Base-by-base conservation (phyloP, 2,888 invertebrate genomes). In the Chironomus riparius region DNA sequence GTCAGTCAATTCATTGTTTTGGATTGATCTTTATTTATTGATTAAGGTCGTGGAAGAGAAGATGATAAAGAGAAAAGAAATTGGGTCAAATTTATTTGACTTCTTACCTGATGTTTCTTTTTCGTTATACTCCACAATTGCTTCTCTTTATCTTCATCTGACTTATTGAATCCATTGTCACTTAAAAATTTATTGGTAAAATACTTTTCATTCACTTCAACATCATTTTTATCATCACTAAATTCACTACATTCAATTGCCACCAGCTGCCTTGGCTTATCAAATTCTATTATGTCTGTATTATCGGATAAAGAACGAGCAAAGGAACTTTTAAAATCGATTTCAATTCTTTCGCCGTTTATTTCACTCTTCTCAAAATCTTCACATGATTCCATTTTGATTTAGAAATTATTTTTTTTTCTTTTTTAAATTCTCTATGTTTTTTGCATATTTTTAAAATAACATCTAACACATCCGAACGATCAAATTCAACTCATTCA, bases 291-390 rank as follows among this genome's bases (percentile, higher is more conserved):
- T 47, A 18, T 21, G 12, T 83, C 79, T 77, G 79, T 83, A 48
- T 80, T 81, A 76, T 82, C 82, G 77, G 85, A 85, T 79, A 87
- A 83, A 62, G 87, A 85, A 76, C 86, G 85, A 68, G 87, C 87
- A 81, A 86, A 87, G 77, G 85, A 84, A 80, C 87, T 87, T 81
- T 87, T 87, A 80, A 87, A 87, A 79, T 83, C 72, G 15, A 72
- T 72, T 10, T 7, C 7, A 38, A 38, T 38, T 38, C 10, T 7
- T 7, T 38, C 38, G 10, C 38, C 38, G 38, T 38, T 38, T 38
- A 38, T 38, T 38, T 38, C 38, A 38, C 10, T 38, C 1, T 38
- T 38, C 4, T 38, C 38, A 38, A 38, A 38, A 38, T 38, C 38
- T 38, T 10, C 38, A 38, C 38, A 38, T 38, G 38, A 38, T 38